These are phyloP conservation scores for Pica pica DNA, from an alignment of 2,113 vertebrate species.

Conservation along the genomic window DNA sequence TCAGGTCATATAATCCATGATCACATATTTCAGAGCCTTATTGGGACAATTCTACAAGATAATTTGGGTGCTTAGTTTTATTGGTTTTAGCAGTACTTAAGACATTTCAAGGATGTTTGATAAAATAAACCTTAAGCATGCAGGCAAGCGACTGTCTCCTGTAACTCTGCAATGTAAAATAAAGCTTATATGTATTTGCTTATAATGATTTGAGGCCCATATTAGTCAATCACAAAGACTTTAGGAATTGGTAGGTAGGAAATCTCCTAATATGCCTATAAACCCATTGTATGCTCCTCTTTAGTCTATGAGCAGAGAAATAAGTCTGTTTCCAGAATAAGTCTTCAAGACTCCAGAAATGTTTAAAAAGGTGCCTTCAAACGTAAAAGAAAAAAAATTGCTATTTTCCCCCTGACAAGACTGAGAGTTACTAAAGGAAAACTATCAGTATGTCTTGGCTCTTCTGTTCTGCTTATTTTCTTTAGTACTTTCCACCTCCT, in stretches of 20 bases:
- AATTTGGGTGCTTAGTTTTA: neutral
- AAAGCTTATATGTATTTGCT: neutral
- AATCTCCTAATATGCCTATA: neutral
- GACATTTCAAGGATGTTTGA: neutral
- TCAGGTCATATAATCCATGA: neutral
- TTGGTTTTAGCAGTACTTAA: neutral
- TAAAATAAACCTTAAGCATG: neutral
- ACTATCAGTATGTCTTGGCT: neutral
- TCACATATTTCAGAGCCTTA: neutral
- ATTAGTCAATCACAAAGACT: neutral
- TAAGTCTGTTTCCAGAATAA: neutral
- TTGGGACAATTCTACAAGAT: neutral
- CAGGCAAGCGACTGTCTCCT: accelerated
- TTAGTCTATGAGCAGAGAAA: neutral
- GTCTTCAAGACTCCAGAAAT: neutral
- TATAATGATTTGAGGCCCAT: neutral
- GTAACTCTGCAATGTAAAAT: neutral
- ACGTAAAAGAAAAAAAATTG: neutral
- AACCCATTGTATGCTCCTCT: neutral
- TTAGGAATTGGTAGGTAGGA: neutral
- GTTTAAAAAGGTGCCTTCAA: neutral
- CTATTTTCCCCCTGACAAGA: neutral
- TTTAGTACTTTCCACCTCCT: neutral
- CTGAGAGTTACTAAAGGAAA: neutral
- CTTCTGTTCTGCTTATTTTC: neutral